Evolutionary conservation across 2,888 invertebrate species (phyloP).

Genomic region (Eilema griseolum): DNA sequence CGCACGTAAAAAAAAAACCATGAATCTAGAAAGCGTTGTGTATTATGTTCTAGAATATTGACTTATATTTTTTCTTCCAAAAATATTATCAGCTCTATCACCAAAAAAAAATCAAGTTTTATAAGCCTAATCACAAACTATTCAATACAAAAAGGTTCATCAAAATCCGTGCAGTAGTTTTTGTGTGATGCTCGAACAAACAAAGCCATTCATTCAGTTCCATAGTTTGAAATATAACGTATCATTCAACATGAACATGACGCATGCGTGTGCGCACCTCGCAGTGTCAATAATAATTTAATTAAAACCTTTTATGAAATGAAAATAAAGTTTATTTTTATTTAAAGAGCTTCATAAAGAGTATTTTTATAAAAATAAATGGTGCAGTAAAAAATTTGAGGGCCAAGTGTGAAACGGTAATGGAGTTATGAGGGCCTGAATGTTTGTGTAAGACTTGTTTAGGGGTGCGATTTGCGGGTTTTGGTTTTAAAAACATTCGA

Average conservation of each 20-base stretch:
- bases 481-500: no score
- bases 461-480: neutral
- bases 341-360: conserved; percentile 12
- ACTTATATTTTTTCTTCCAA: no score
- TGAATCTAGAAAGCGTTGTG: no score
- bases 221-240: neutral
- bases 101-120: neutral
- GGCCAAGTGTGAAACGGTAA: conserved; percentile 11
- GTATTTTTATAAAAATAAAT: conserved; percentile 21
- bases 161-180: neutral
- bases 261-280: neutral
- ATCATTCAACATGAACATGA: conserved; percentile 4
- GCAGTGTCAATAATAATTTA: conserved; percentile 22
- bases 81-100: neutral
- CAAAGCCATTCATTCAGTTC: neutral
- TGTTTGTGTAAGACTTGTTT: neutral
- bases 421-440: neutral
- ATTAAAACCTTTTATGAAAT: conserved; percentile 22
- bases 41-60: no score
- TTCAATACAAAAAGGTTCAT: neutral
- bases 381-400: conserved; percentile 16
- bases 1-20: no score
- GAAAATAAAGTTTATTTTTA: conserved; percentile 25
- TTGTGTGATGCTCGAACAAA: neutral
- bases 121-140: neutral